These are phyloP conservation scores for Ptycholaimellus sp. DNA, from an alignment of 2,888 invertebrate species.

Conservation along the genomic window DNA sequence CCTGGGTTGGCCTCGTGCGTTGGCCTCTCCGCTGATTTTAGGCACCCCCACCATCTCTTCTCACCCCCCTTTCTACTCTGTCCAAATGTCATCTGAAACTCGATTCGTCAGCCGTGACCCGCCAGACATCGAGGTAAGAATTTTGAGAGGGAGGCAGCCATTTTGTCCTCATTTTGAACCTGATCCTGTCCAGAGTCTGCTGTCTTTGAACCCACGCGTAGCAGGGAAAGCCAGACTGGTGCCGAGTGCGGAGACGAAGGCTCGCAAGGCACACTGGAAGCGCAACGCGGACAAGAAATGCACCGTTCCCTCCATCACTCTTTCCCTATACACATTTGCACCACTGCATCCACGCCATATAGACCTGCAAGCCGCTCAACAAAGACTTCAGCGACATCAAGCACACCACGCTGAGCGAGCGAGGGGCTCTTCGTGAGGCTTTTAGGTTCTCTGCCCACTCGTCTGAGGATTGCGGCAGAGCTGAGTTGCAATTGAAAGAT, in stretches of 20 bases:
- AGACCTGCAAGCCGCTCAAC: conserved; percentile 42
- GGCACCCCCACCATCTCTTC: too few species aligned
- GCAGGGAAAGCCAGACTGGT: conserved; percentile 49
- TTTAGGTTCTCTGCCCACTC: too few species aligned
- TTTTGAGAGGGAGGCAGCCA: too few species aligned
- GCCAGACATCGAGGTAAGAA: conserved; percentile 62
- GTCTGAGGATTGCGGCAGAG: too few species aligned
- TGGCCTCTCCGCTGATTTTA: too few species aligned
- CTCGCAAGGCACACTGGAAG: conserved; percentile 77
- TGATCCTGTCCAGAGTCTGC: conserved; percentile 70
- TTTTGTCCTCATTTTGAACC: too few species aligned
- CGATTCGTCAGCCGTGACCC: conserved; percentile 42
- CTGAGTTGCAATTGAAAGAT: too few species aligned
- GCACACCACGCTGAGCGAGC: conserved; percentile 80
- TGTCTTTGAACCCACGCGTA: conserved; percentile 59
- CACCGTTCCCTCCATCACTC: too few species aligned
- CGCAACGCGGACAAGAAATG: conserved; percentile 63
- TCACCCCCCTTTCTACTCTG: neutral
- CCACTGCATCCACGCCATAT: too few species aligned
- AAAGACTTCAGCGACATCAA: conserved; percentile 92
- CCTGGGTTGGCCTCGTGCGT: too few species aligned
- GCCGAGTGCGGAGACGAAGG: conserved; percentile 61
- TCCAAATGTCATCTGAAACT: neutral
- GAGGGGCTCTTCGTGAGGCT: conserved; percentile 50
- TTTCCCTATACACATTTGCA: too few species aligned